These are phyloP conservation scores for Drosophila paramelanica DNA, from an alignment of 2,888 invertebrate species.

Conservation along the genomic window DNA sequence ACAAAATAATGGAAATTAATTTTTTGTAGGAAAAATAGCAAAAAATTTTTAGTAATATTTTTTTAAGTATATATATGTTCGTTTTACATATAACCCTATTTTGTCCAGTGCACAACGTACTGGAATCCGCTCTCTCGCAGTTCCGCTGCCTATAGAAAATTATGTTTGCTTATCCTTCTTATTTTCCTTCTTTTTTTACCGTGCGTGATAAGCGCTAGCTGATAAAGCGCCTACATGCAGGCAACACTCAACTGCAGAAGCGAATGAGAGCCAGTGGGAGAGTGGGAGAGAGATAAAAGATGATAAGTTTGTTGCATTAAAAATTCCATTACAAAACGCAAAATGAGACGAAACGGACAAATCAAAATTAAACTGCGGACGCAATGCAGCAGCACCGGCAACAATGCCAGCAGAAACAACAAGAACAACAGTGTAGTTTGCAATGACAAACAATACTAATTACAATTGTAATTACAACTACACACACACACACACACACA, in stretches of 20 bases:
- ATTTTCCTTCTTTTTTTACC: constrained; percentile 19
- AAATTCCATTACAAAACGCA: constrained; percentile 73
- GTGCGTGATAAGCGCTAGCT: constrained; percentile 42
- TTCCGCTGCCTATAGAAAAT: constrained; percentile 17
- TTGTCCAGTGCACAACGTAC: constrained; percentile 20
- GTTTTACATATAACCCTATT: not conserved
- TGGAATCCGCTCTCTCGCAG: not conserved
- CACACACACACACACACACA: constrained; percentile 24
- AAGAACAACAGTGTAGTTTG: constrained; percentile 20
- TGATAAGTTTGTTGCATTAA: constrained; percentile 40
- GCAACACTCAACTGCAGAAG: constrained; percentile 4
- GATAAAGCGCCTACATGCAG: constrained; percentile 44
- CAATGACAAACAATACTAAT: constrained; percentile 68
- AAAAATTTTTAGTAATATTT: too few relatives aligned
- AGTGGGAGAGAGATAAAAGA: not conserved
- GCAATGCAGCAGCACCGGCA: constrained; percentile 48
- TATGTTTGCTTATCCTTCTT: constrained; percentile 21
- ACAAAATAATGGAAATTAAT: too few relatives aligned
- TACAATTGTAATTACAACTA: constrained; percentile 72
- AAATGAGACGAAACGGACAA: constrained; percentile 70
- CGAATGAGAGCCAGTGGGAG: not conserved
- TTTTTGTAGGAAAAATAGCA: too few relatives aligned
- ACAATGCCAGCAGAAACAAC: constrained; percentile 20
- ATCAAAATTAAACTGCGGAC: constrained; percentile 74
- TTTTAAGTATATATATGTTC: too few relatives aligned